Percentiles rank a stretch among this genome's conserved stretches.
Evolutionary conservation across 1,140 invertebrate species (phyloP).

Genomic region (Leptopilina boulardi): DNA sequence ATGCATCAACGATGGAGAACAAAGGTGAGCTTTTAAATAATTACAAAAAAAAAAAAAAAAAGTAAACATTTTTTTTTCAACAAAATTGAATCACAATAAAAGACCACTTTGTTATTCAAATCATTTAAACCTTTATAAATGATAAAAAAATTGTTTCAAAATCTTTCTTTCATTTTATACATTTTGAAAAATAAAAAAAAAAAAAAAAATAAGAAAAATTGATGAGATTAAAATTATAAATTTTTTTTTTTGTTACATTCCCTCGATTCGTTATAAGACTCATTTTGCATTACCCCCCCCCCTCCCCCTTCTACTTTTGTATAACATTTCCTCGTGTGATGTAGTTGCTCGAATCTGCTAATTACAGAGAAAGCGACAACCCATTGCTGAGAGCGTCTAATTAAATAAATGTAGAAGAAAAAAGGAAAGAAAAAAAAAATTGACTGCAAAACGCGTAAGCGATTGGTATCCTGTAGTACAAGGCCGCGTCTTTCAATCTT

Average conservation of each 20-base stretch:
- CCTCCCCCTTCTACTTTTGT: neutral
- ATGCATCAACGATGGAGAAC: slow-evolving; percentile 74
- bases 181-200: no score
- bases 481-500: slow-evolving; percentile 19
- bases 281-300: no score
- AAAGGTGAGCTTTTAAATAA: slow-evolving; percentile 59
- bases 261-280: neutral
- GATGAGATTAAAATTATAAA: slow-evolving; percentile 32
- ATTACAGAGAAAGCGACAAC: slow-evolving; percentile 59
- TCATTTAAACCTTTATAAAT: no score
- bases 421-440: slow-evolving; percentile 51
- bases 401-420: slow-evolving; percentile 52
- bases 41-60: slow-evolving; percentile 30
- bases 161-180: no score
- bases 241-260: no score
- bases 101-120: no score
- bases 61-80: neutral
- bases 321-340: slow-evolving; percentile 18
- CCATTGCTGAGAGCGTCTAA: slow-evolving; percentile 52
- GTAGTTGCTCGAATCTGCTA: slow-evolving; percentile 45
- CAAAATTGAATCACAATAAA: neutral
- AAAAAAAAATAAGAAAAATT: slow-evolving; percentile 36
- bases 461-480: slow-evolving; percentile 36
- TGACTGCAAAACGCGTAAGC: slow-evolving; percentile 41
- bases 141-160: no score